Evolutionary conservation across 2,797 vertebrate species (phyloP).

Genomic region (Furcifer pardalis): DNA sequence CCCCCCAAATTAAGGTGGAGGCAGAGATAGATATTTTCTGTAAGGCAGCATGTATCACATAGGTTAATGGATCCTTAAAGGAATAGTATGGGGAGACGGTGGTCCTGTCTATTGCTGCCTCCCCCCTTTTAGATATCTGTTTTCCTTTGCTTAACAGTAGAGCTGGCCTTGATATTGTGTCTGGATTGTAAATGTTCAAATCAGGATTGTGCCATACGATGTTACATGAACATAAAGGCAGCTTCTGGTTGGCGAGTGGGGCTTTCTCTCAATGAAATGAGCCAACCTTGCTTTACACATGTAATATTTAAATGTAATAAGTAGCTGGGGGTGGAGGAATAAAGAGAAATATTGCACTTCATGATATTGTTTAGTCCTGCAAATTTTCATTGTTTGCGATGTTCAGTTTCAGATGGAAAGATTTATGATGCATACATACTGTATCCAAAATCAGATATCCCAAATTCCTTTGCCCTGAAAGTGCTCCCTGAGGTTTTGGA

Average conservation of each 20-base stretch:
- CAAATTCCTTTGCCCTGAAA: conserved; percentile 78
- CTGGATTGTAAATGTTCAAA: neutral
- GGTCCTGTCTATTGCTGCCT: too few relatives aligned
- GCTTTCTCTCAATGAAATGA: too few relatives aligned
- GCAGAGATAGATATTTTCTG: neutral
- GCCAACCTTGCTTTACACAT: neutral
- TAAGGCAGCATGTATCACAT: neutral
- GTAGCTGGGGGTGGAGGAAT: neutral
- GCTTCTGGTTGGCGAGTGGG: neutral
- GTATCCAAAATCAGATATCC: conserved; percentile 73
- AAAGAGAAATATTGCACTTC: neutral
- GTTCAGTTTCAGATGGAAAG: conserved; percentile 79
- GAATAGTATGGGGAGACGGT: neutral
- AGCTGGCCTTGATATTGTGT: neutral
- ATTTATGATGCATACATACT: conserved; percentile 81
- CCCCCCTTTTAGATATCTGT: too few relatives aligned
- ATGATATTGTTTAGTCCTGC: neutral
- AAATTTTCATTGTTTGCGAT: neutral
- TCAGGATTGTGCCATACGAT: neutral
- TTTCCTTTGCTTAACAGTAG: neutral
- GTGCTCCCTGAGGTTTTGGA: conserved; percentile 80
- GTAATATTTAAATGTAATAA: neutral
- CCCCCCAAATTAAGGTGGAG: neutral
- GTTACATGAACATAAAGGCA: neutral
- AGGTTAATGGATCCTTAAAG: neutral